Conservation (phyloP, 2,888 invertebrate genomes). For the Apeira syringaria region DNA sequence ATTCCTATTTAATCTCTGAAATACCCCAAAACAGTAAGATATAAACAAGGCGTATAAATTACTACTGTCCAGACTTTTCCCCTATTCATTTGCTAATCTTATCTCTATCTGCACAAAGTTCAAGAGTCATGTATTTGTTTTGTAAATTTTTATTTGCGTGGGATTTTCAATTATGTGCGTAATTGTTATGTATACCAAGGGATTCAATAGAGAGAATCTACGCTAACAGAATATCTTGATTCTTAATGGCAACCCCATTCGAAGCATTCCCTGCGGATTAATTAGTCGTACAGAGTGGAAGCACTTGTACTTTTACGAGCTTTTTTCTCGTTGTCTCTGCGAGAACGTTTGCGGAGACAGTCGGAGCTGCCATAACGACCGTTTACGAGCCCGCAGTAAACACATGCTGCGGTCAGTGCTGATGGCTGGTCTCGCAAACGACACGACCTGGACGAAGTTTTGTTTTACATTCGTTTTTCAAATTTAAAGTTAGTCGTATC, state of each 20-base stretch:
- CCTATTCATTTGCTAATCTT: too few species aligned
- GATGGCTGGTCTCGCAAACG: conserved; percentile 60
- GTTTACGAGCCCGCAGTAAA: conserved; percentile 59
- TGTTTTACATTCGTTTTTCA: too few species aligned
- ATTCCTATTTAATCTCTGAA: too few species aligned
- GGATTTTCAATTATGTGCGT: too few species aligned
- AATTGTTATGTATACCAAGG: background rate
- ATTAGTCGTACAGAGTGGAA: conserved; percentile 54
- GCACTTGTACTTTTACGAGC: conserved; percentile 60
- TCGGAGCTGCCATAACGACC: conserved; percentile 56
- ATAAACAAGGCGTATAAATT: too few species aligned
- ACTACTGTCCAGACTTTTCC: too few species aligned
- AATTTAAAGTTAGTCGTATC: too few species aligned
- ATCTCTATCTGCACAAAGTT: too few species aligned
- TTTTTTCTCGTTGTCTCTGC: conserved; percentile 43
- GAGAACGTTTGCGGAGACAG: conserved; percentile 49
- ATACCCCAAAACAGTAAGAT: too few species aligned
- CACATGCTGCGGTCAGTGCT: conserved; percentile 53
- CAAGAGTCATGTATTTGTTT: too few species aligned
- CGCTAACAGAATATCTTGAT: conserved; percentile 3
- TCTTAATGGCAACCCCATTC: conserved; percentile 22
- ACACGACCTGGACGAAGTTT: conserved; percentile 41
- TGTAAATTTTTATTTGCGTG: too few species aligned
- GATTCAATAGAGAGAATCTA: conserved; percentile 7
- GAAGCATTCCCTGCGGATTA: conserved; percentile 47